Percentiles rank a stretch among this genome's conserved stretches.
These are phyloP conservation scores for Drosophila kanapiae DNA, from an alignment of 1,140 invertebrate genomes.

Conservation along the genomic window DNA sequence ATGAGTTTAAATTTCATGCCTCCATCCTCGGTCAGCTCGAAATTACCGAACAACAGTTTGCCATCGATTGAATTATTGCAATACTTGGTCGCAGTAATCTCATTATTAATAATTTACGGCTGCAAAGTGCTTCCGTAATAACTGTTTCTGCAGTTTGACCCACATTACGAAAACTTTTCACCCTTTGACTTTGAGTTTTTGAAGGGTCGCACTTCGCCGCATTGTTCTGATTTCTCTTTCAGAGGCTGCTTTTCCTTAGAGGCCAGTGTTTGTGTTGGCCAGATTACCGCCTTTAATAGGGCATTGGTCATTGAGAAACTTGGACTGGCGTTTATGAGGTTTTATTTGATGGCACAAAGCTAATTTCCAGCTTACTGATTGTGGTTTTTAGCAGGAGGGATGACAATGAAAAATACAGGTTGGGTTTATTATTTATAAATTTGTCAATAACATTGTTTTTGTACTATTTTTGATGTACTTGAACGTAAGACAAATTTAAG, in stretches of 20 bases:
- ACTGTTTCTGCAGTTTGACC: constrained; percentile 3
- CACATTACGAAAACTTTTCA: constrained; percentile 5
- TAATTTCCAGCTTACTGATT: background rate
- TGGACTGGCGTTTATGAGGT: background rate
- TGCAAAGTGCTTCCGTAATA: background rate
- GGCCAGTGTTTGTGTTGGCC: background rate
- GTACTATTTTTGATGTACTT: too few relatives aligned
- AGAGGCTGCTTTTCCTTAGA: background rate
- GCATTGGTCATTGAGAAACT: constrained; percentile 6
- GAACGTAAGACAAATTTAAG: too few relatives aligned
- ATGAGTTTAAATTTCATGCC: background rate
- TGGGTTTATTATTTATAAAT: background rate
- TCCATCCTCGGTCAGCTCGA: background rate
- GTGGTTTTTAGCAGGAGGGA: background rate
- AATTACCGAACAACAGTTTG: background rate
- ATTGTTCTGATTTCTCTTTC: background rate
- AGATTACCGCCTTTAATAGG: constrained; percentile 12
- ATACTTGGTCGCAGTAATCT: background rate
- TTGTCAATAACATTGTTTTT: too few relatives aligned
- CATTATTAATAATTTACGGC: constrained; percentile 9
- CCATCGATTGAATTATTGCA: background rate
- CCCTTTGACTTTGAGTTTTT: constrained; percentile 8
- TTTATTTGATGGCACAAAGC: background rate
- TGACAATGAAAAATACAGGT: background rate
- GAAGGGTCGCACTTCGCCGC: constrained; percentile 9